Conservation (phyloP, 2,797 vertebrate genomes). For the Thalassophryne amazonica region DNA sequence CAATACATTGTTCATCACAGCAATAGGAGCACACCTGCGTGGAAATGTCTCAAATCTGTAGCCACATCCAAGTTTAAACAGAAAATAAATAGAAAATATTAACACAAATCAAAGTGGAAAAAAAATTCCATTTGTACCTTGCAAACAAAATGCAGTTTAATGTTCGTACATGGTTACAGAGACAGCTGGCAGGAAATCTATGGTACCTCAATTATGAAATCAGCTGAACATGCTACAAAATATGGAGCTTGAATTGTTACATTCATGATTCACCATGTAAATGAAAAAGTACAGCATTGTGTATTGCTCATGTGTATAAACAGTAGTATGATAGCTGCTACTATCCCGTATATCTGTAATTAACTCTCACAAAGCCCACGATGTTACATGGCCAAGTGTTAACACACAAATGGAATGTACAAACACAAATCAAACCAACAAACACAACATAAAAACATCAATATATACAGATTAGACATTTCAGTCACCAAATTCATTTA, state of each 20-base stretch:
- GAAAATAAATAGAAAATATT: too few species aligned
- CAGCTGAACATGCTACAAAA: constrained; percentile 73
- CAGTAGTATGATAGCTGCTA: constrained; percentile 77
- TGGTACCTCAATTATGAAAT: constrained; percentile 72
- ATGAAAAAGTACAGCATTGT: constrained; percentile 52
- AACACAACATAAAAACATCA: constrained; percentile 41
- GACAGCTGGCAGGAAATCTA: constrained; percentile 66
- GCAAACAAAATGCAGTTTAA: constrained; percentile 72
- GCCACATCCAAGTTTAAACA: too few species aligned
- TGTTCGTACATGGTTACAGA: constrained; percentile 74
- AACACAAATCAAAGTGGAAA: too few species aligned
- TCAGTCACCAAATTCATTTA: constrained; percentile 57
- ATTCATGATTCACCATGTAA: constrained; percentile 69
- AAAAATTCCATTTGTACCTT: constrained; percentile 21
- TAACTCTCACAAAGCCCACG: constrained; percentile 76
- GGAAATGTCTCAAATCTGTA: too few species aligned
- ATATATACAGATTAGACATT: constrained; percentile 69
- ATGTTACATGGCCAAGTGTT: constrained; percentile 42
- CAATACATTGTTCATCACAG: too few species aligned
- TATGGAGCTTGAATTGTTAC: constrained; percentile 74
- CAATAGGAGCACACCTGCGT: too few species aligned
- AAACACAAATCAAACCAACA: constrained; percentile 77
- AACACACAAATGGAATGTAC: constrained; percentile 69
- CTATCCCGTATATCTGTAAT: constrained; percentile 73
- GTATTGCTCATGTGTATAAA: constrained; percentile 77